Evolutionary conservation across 2,797 vertebrate species (phyloP).

Genomic region (Pempheris klunzingeri): DNA sequence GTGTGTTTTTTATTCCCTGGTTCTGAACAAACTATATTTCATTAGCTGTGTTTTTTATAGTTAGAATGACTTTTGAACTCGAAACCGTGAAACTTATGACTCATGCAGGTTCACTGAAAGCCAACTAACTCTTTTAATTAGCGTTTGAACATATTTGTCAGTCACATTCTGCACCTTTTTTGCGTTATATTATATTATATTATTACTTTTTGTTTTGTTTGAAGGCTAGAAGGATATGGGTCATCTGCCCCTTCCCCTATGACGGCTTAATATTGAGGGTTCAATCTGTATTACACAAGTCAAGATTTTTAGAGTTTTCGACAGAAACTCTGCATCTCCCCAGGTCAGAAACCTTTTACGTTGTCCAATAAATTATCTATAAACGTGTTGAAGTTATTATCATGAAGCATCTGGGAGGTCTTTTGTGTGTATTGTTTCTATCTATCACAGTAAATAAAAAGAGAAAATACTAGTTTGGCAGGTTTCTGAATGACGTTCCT

Average conservation of each 20-base stretch:
- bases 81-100: not conserved
- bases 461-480: constrained; percentile 23
- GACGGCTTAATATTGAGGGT: not conserved
- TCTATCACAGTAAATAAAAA: constrained; percentile 30
- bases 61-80: not conserved
- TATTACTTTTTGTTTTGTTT: not conserved
- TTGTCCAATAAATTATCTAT: constrained; percentile 57
- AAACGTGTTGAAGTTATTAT: constrained; percentile 41
- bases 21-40: not conserved
- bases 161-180: not conserved
- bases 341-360: constrained; percentile 37
- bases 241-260: not conserved
- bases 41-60: not conserved
- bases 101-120: not conserved
- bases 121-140: not conserved
- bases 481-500: constrained; percentile 8
- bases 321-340: constrained; percentile 26
- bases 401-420: constrained; percentile 43
- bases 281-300: constrained; percentile 15
- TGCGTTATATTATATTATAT: not conserved
- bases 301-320: not conserved
- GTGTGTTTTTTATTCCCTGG: not conserved
- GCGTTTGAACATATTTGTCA: not conserved
- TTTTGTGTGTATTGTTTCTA: constrained; percentile 39
- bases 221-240: not conserved